Evolutionary conservation across 2,797 vertebrate species (phyloP).

Genomic region (Triplophysa yarkandensis): DNA sequence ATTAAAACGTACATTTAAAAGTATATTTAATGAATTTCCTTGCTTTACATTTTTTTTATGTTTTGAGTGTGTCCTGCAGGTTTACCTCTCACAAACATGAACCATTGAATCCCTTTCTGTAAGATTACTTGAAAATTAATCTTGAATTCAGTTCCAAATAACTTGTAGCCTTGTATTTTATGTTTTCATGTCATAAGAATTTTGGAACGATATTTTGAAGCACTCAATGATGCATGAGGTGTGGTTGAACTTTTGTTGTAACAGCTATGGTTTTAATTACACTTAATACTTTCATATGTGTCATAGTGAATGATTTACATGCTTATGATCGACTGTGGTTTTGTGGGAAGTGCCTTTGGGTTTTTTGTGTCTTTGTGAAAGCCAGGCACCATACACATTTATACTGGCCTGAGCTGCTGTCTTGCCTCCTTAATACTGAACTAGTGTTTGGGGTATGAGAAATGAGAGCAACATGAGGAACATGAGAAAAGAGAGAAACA

Average conservation of each 20-base stretch:
- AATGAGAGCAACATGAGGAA: too few species aligned
- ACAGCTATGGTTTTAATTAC: slow-evolving; percentile 11
- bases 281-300: neutral
- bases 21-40: too few species aligned
- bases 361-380: slow-evolving; percentile 68
- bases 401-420: slow-evolving; percentile 65
- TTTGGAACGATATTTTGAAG: too few species aligned
- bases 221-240: neutral
- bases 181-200: too few species aligned
- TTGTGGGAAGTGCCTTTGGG: slow-evolving; percentile 56
- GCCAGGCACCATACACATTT: slow-evolving; percentile 81
- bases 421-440: slow-evolving; percentile 55
- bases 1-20: too few species aligned
- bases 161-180: neutral
- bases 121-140: neutral
- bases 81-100: slow-evolving; percentile 5
- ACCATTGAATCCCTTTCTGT: neutral
- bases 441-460: neutral
- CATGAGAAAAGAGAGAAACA: neutral
- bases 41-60: too few species aligned
- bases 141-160: neutral
- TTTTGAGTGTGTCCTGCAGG: neutral
- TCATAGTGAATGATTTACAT: slow-evolving; percentile 64
- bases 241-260: slow-evolving; percentile 1
- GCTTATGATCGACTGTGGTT: slow-evolving; percentile 62